These are phyloP conservation scores for Apostichopus parvimensis DNA, from an alignment of 35 echinoderm and acorn worm species.

Conservation along the genomic window DNA sequence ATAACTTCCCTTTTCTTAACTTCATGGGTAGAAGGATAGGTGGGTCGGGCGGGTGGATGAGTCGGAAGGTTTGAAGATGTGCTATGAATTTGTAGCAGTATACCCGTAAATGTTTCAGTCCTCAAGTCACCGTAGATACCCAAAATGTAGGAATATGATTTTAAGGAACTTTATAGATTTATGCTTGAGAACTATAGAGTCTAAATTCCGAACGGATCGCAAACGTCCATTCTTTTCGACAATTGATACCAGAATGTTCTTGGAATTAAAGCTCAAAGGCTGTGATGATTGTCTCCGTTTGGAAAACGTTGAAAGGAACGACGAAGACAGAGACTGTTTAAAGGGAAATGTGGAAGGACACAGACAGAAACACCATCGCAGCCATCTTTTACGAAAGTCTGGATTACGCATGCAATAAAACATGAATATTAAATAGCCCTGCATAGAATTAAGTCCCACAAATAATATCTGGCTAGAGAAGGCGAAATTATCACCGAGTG, in stretches of 20 bases:
- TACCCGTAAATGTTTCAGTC: no score
- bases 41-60: no score
- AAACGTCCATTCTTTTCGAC: background rate
- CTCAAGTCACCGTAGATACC: no score
- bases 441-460: constrained; percentile 46
- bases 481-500: background rate
- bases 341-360: constrained; percentile 12
- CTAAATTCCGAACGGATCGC: no score
- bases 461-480: constrained; percentile 40
- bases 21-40: no score
- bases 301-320: background rate
- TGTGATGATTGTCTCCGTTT: background rate
- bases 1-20: no score
- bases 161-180: no score
- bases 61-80: no score
- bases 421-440: constrained; percentile 54
- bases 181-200: no score
- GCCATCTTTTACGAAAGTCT: constrained; percentile 37
- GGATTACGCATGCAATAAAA: constrained; percentile 56
- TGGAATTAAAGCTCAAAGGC: background rate
- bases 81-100: no score
- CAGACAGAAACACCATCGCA: constrained; percentile 39
- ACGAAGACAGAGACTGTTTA: background rate
- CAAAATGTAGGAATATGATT: no score
- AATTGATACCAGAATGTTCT: background rate